Percentiles rank a stretch among this genome's conserved stretches.
These are phyloP conservation scores for Indri indri DNA, from an alignment of 2,113 vertebrate species.

Conservation along the genomic window DNA sequence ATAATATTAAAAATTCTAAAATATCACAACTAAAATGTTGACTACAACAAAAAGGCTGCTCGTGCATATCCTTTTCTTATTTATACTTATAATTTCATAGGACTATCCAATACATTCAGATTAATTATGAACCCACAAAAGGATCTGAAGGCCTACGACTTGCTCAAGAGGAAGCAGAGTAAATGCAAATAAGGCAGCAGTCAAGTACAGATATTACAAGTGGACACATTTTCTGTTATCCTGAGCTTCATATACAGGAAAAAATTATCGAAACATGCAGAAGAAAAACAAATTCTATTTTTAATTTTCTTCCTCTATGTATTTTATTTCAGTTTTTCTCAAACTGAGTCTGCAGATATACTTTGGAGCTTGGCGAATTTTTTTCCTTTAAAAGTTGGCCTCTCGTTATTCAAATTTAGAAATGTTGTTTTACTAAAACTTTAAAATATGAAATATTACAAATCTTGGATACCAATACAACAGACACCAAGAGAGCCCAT, in stretches of 20 bases:
- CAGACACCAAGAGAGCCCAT: not conserved
- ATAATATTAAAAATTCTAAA: not conserved
- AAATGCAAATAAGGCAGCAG: not conserved
- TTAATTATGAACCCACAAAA: not conserved
- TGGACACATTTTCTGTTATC: not conserved
- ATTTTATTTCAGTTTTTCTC: conserved; percentile 28
- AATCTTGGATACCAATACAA: not conserved
- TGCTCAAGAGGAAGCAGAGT: not conserved
- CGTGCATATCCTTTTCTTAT: not conserved
- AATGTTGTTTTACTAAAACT: conserved; percentile 12
- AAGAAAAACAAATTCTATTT: not conserved
- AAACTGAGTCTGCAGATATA: not conserved
- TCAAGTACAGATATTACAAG: not conserved
- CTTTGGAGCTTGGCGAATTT: not conserved
- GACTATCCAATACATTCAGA: not conserved
- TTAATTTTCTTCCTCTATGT: not conserved
- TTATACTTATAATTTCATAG: not conserved
- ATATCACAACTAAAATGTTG: not conserved
- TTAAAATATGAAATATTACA: conserved; percentile 4
- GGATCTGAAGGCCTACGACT: not conserved
- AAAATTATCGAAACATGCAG: not conserved
- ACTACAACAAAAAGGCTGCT: not conserved
- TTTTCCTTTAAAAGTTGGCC: not conserved
- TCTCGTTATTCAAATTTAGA: not conserved
- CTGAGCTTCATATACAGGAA: not conserved